These are phyloP conservation scores for Ormyrus labotus DNA, from an alignment of 2,888 invertebrate species.

Conservation along the genomic window DNA sequence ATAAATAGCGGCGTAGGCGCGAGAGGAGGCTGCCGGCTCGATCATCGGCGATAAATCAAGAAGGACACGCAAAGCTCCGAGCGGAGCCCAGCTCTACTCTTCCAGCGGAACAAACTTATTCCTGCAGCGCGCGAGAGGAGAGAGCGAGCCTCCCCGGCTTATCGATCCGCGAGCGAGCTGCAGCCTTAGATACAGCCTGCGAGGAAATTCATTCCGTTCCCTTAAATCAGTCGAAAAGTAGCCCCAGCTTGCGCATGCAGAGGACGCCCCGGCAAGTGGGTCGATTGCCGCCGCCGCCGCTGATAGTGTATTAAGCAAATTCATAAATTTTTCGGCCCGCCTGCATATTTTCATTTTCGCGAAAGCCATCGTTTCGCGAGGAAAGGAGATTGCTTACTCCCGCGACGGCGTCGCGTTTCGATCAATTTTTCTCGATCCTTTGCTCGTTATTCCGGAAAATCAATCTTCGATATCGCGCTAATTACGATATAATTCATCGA, in stretches of 20 bases:
- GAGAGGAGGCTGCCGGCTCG: conserved; percentile 32
- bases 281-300: too few species aligned
- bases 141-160: conserved; percentile 8
- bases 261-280: not conserved
- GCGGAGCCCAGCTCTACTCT: conserved; percentile 26
- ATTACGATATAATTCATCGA: not conserved
- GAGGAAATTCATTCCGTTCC: conserved; percentile 40
- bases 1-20: conserved; percentile 47
- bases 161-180: conserved; percentile 34
- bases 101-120: conserved; percentile 55
- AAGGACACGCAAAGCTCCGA: conserved; percentile 63
- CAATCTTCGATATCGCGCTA: not conserved
- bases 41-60: conserved; percentile 55
- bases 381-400: too few species aligned
- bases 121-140: conserved; percentile 33
- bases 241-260: not conserved
- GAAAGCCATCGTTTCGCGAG: too few species aligned
- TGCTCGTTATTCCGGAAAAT: not conserved
- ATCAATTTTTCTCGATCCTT: not conserved
- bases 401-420: too few species aligned
- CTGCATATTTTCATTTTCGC: too few species aligned
- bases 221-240: conserved; percentile 48
- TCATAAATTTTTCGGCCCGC: too few species aligned
- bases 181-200: conserved; percentile 2
- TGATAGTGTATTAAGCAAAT: too few species aligned